These are phyloP conservation scores for Tangara arthus DNA, from an alignment of 2,797 vertebrate species.

Conservation along the genomic window DNA sequence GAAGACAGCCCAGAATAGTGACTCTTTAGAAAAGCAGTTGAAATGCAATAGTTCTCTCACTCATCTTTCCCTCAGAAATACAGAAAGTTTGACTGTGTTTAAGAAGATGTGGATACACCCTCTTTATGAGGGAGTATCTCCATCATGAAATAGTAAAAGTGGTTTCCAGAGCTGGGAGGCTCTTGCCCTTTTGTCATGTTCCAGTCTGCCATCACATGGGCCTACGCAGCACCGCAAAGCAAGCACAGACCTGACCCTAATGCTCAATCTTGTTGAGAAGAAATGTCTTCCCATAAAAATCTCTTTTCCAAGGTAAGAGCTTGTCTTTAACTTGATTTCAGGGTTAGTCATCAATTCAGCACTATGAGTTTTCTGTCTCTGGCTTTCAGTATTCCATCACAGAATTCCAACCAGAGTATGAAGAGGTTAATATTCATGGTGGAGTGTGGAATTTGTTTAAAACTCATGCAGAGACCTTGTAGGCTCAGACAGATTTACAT, in stretches of 20 bases:
- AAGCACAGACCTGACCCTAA: neutral
- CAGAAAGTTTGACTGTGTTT: neutral
- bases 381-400: neutral
- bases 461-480: neutral
- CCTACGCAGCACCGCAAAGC: neutral
- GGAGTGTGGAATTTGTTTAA: neutral
- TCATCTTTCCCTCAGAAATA: neutral
- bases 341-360: neutral
- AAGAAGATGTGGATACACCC: neutral
- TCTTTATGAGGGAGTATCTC: neutral
- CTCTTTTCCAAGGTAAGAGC: neutral
- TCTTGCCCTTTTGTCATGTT: neutral
- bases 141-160: neutral
- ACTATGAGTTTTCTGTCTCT: neutral
- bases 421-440: neutral
- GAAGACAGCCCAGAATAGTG: accelerated
- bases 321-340: neutral
- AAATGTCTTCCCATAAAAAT: neutral
- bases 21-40: neutral
- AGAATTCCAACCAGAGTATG: neutral
- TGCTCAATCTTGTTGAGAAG: neutral
- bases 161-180: neutral
- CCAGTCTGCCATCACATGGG: neutral
- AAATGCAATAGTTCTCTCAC: neutral
- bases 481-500: neutral